Conservation (phyloP, 2,888 invertebrate species). For the Chirona hameri region DNA sequence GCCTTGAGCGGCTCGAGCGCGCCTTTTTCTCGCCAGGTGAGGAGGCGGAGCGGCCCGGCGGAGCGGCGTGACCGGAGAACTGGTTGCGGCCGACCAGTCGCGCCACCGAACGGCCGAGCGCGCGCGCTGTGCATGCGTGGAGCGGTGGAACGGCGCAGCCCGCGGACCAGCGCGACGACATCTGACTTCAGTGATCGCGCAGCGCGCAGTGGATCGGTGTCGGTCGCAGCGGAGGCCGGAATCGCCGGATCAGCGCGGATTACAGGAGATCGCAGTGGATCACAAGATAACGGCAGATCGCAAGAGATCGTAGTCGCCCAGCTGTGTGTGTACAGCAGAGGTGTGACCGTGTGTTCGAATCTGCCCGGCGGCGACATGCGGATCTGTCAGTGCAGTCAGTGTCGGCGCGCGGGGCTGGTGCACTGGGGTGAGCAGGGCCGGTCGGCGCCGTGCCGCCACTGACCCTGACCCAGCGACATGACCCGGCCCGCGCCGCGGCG, state of each 20-base stretch:
- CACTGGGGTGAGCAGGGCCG: background rate
- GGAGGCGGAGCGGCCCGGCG: background rate
- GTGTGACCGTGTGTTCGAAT: too few species aligned
- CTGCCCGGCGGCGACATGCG: background rate
- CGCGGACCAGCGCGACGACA: too few species aligned
- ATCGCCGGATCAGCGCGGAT: background rate
- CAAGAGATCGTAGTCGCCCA: too few species aligned
- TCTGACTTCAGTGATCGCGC: background rate
- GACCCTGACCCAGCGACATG: background rate
- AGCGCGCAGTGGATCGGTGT: background rate
- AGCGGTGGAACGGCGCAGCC: too few species aligned
- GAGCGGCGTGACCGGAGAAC: background rate
- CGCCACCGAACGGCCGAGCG: background rate
- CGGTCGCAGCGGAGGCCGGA: background rate
- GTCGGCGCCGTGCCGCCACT: background rate
- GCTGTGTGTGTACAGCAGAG: too few species aligned
- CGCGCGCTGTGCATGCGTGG: background rate
- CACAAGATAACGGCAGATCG: too few species aligned
- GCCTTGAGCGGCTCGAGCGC: background rate
- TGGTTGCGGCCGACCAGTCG: background rate
- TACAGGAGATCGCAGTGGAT: background rate
- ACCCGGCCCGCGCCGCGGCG: background rate
- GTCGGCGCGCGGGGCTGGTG: background rate
- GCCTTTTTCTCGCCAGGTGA: conserved; percentile 22
- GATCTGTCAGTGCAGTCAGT: conserved; percentile 13